Evolutionary conservation across 2,797 vertebrate species (phyloP).

Genomic region (Rhincodon typus): DNA sequence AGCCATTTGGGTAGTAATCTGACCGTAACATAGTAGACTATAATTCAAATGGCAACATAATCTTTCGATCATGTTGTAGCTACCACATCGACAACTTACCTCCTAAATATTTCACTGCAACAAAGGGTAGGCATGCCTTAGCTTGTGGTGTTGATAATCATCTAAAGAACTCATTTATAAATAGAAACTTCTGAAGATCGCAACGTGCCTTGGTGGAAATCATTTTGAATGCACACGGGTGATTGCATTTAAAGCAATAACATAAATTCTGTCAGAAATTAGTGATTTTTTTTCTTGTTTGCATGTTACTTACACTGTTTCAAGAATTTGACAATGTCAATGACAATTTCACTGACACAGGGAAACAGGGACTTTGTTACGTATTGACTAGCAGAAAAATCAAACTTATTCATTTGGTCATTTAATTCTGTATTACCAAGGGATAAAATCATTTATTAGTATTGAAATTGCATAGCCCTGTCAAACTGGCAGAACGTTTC

Average conservation of each 20-base stretch:
- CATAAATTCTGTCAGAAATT: neutral
- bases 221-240: neutral
- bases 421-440: neutral
- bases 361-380: neutral
- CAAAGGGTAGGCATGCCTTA: neutral
- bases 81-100: neutral
- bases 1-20: neutral
- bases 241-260: neutral
- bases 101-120: neutral
- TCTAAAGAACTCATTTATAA: neutral
- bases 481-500: no score
- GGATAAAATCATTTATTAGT: neutral
- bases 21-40: neutral
- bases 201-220: neutral
- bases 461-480: neutral
- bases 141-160: neutral
- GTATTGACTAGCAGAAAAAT: neutral
- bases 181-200: neutral
- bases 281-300: neutral
- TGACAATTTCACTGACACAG: no score
- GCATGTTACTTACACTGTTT: neutral
- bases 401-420: neutral
- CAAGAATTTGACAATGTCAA: no score
- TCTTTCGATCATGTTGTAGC: neutral
- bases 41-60: neutral